Conservation (phyloP, 2,797 vertebrate genomes). For the Acrossocheilus wenchowensis region DNA sequence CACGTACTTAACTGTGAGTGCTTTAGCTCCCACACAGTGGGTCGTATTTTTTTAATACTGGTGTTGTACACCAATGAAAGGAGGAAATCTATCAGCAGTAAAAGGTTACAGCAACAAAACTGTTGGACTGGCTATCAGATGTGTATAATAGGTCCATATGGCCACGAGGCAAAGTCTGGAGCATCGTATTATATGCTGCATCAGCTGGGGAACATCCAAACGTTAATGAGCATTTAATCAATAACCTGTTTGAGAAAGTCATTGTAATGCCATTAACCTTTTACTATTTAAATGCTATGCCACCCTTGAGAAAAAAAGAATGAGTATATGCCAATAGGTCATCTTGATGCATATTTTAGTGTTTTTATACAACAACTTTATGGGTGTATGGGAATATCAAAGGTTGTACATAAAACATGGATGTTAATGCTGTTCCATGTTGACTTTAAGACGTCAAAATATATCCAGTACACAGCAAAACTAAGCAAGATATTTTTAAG, state of each 20-base stretch:
- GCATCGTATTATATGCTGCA: slow-evolving; percentile 1
- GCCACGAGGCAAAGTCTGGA: neutral
- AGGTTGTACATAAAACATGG: neutral
- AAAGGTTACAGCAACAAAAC: slow-evolving; percentile 12
- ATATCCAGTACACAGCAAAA: neutral
- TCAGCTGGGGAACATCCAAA: slow-evolving; percentile 31
- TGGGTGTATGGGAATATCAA: neutral
- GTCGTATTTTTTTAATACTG: neutral
- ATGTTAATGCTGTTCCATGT: neutral
- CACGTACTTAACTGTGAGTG: slow-evolving; percentile 10
- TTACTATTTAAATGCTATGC: slow-evolving; percentile 39
- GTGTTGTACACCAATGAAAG: neutral
- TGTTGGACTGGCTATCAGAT: slow-evolving; percentile 12
- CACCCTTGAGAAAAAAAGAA: slow-evolving; percentile 22
- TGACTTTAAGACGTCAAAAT: neutral
- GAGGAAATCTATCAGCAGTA: slow-evolving; percentile 13
- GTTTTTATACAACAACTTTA: neutral
- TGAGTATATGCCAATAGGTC: slow-evolving; percentile 18
- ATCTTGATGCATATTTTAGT: neutral
- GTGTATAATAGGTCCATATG: slow-evolving; percentile 25
- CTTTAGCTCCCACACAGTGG: slow-evolving; percentile 5
- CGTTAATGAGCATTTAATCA: slow-evolving; percentile 49
- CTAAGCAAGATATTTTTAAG: neutral
- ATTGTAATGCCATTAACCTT: slow-evolving; percentile 51
- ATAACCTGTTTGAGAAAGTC: slow-evolving; percentile 21